Evolutionary conservation across 2,888 invertebrate species (phyloP).

Genomic region (Dasysyrphus tricinctus): DNA sequence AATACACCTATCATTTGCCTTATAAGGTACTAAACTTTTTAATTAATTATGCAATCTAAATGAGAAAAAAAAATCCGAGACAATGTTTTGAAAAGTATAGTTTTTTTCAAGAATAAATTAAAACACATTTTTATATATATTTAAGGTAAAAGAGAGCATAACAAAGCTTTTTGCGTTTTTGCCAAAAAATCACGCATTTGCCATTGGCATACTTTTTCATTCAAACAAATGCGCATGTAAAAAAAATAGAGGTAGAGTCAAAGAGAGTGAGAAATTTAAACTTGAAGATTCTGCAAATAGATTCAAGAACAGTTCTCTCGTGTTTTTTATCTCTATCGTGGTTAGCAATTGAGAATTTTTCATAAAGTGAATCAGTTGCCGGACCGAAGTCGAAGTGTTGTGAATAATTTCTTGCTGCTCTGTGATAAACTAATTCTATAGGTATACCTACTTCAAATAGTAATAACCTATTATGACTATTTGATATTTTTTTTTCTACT

Average conservation of each 20-base stretch:
- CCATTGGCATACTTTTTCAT: slow-evolving; percentile 64
- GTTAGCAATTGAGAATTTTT: slow-evolving; percentile 75
- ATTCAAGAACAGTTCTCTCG: slow-evolving; percentile 71
- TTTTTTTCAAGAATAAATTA: slow-evolving; percentile 38
- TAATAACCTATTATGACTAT: neutral
- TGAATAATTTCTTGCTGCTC: slow-evolving; percentile 79
- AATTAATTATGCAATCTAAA: slow-evolving; percentile 39
- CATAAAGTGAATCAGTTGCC: slow-evolving; percentile 82
- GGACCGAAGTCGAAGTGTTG: slow-evolving; percentile 79
- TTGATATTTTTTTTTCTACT: slow-evolving; percentile 20
- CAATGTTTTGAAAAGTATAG: slow-evolving; percentile 37
- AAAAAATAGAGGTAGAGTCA: slow-evolving; percentile 5
- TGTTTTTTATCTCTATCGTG: slow-evolving; percentile 41
- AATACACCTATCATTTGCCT: neutral
- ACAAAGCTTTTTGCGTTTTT: slow-evolving; percentile 45
- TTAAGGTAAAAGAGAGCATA: slow-evolving; percentile 10
- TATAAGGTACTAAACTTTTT: slow-evolving; percentile 25
- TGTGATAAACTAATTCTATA: slow-evolving; percentile 80
- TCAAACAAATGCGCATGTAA: slow-evolving; percentile 55
- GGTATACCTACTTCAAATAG: slow-evolving; percentile 49
- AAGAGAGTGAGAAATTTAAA: slow-evolving; percentile 61
- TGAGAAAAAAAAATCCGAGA: neutral
- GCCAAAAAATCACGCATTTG: slow-evolving; percentile 69
- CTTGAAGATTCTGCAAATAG: slow-evolving; percentile 74
- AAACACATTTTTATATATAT: neutral